phyloP scores from a whole-genome alignment of 1,140 invertebrate species.

The Physella acuta region DNA sequence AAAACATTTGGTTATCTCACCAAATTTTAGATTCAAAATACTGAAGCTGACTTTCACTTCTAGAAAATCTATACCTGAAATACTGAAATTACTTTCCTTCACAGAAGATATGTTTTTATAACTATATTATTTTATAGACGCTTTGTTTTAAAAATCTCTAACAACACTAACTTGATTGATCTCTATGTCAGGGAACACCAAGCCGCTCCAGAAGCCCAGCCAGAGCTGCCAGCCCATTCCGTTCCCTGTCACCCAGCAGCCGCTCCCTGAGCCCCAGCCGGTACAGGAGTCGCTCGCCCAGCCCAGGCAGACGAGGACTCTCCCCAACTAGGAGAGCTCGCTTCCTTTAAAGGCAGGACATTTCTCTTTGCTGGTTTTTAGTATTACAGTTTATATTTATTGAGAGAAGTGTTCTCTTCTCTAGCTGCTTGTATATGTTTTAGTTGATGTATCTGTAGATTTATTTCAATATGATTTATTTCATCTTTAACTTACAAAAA shows the following conservation, averaged over 20 bases:
- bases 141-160: too few species aligned
- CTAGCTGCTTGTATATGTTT: not conserved
- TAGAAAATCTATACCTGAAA: too few species aligned
- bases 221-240: slow-evolving; percentile 43
- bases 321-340: slow-evolving; percentile 11
- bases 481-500: not conserved
- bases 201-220: slow-evolving; percentile 45
- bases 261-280: slow-evolving; percentile 31
- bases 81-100: too few species aligned
- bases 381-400: not conserved
- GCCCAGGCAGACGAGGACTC: slow-evolving; percentile 36
- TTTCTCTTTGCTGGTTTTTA: too few species aligned
- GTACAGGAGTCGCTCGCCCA: slow-evolving; percentile 42
- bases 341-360: slow-evolving; percentile 12
- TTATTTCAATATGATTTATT: not conserved
- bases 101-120: too few species aligned
- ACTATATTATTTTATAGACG: too few species aligned
- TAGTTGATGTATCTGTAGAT: not conserved
- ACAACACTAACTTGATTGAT: too few species aligned
- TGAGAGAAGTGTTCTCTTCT: not conserved
- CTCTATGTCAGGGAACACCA: slow-evolving; percentile 38
- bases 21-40: too few species aligned
- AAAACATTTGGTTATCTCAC: too few species aligned
- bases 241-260: slow-evolving; percentile 25
- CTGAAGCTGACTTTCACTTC: too few species aligned